Percentiles rank a stretch among this genome's conserved stretches.
Evolutionary conservation across 2,888 invertebrate genomes (phyloP).

Genomic region (Scelioninae gen. 1): DNA sequence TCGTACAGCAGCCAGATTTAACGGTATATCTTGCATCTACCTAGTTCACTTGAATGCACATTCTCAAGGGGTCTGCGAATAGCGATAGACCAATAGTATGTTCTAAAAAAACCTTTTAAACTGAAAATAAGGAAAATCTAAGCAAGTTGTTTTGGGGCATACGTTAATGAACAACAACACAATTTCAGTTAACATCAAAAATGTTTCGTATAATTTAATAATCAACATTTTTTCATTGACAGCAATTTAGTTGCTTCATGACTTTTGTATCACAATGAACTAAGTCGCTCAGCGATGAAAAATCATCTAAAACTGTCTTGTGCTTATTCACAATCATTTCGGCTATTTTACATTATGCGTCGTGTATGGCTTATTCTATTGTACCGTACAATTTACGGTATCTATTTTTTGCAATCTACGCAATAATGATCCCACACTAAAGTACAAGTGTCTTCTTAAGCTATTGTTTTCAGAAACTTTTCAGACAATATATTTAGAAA

Average conservation of each 20-base stretch:
- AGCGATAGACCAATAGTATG: too few relatives aligned
- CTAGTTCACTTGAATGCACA: slow-evolving; percentile 50
- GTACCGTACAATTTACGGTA: slow-evolving; percentile 22
- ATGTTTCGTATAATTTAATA: slow-evolving; percentile 60
- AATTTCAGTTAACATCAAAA: slow-evolving; percentile 47
- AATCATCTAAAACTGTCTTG: slow-evolving; percentile 54
- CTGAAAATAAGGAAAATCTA: too few relatives aligned
- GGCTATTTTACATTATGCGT: slow-evolving; percentile 60
- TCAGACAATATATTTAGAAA: too few relatives aligned
- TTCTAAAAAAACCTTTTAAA: too few relatives aligned
- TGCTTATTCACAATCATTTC: slow-evolving; percentile 51
- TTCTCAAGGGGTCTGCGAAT: slow-evolving; percentile 33
- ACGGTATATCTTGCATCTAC: slow-evolving; percentile 65
- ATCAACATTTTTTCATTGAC: slow-evolving; percentile 57
- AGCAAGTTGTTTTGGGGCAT: neutral
- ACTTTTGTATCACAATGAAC: slow-evolving; percentile 63
- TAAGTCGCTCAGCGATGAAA: slow-evolving; percentile 64
- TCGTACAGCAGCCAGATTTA: slow-evolving; percentile 58
- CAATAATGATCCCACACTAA: slow-evolving; percentile 14
- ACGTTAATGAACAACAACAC: slow-evolving; percentile 24
- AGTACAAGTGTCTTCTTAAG: too few relatives aligned
- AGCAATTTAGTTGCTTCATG: slow-evolving; percentile 51
- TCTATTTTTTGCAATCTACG: neutral
- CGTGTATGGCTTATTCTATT: slow-evolving; percentile 29
- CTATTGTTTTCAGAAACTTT: too few relatives aligned